These are phyloP conservation scores for Hapalemur alaotrensis DNA, from an alignment of 2,797 vertebrate genomes.

Conservation along the genomic window DNA sequence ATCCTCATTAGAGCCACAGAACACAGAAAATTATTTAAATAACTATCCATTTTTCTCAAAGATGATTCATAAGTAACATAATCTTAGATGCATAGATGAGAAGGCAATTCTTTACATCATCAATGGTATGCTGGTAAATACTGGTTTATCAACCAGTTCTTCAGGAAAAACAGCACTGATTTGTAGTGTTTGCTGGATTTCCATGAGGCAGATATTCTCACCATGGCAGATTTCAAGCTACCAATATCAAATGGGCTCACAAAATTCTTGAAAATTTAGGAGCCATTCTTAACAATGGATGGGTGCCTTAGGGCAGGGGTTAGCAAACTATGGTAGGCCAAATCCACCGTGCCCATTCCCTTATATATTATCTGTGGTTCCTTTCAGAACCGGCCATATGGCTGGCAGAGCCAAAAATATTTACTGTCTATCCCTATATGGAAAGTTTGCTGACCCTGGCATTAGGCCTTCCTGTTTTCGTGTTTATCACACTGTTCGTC, in stretches of 20 bases:
- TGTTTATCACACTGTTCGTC: background rate
- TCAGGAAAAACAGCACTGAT: background rate
- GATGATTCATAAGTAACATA: background rate
- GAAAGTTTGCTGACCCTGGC: background rate
- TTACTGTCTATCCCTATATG: background rate
- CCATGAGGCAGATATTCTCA: background rate
- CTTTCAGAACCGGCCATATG: background rate
- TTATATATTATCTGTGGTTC: background rate
- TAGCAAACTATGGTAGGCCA: background rate
- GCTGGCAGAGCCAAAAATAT: background rate
- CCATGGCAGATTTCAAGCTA: background rate
- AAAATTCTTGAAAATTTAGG: conserved; percentile 5
- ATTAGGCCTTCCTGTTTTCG: background rate
- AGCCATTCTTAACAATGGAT: background rate
- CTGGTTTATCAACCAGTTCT: background rate
- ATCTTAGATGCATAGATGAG: background rate
- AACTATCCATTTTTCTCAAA: background rate
- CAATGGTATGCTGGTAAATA: background rate
- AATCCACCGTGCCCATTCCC: background rate
- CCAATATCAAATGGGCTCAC: background rate
- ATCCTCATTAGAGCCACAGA: background rate
- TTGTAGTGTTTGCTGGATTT: conserved; percentile 17
- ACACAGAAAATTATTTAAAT: background rate
- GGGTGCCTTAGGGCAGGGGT: background rate
- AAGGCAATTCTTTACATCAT: conserved; percentile 23